phyloP scores from a whole-genome alignment of 2,113 vertebrate species.

The Equus quagga region DNA sequence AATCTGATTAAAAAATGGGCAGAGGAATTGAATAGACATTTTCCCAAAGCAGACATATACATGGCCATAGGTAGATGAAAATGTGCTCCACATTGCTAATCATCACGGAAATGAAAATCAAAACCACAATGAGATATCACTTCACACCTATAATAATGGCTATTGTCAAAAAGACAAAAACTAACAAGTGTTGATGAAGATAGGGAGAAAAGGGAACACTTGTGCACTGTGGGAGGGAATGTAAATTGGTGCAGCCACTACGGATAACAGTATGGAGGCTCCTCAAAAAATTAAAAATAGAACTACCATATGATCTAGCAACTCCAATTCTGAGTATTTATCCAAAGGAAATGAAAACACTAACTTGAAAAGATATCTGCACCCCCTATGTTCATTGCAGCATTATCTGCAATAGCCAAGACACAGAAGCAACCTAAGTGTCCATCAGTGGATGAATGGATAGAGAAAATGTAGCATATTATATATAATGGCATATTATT shows the following conservation, averaged over 20 bases:
- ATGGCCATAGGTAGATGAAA: background rate
- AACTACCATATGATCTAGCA: background rate
- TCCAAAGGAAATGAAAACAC: background rate
- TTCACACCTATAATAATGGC: background rate
- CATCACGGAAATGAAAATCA: background rate
- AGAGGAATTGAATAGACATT: background rate
- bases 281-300: background rate
- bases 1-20: background rate
- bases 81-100: background rate
- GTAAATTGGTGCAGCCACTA: background rate
- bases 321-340: background rate
- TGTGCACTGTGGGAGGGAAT: background rate
- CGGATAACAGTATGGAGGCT: background rate
- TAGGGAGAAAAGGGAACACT: background rate
- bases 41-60: background rate
- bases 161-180: background rate
- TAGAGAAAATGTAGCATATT: too few relatives aligned
- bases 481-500: too few relatives aligned
- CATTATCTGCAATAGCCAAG: too few relatives aligned
- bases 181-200: background rate
- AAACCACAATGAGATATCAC: background rate
- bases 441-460: too few relatives aligned
- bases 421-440: too few relatives aligned
- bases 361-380: background rate
- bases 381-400: background rate